Evolutionary conservation across 2,113 vertebrate species (phyloP).

Genomic region (Rissa tridactyla): DNA sequence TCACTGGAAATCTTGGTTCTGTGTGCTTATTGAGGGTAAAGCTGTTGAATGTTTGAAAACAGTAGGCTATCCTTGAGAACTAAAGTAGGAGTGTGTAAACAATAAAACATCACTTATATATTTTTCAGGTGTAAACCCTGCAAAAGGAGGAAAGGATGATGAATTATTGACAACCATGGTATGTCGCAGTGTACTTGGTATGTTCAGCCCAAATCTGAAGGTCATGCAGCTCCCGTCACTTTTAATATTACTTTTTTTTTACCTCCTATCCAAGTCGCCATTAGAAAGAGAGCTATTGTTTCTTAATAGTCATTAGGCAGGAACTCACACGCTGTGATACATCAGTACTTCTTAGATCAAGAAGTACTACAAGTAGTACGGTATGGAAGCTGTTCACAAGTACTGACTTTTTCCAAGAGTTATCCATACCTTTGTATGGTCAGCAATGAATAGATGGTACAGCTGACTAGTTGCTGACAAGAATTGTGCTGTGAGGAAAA

Average conservation of each 20-base stretch:
- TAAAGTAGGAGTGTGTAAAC: neutral
- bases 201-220: neutral
- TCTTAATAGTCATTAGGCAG: neutral
- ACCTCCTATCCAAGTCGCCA: neutral
- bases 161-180: constrained; percentile 92
- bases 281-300: neutral
- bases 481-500: neutral
- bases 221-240: neutral
- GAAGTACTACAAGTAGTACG: neutral
- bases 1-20: neutral
- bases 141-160: constrained; percentile 83
- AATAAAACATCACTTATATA: neutral
- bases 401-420: neutral
- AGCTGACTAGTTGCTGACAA: neutral
- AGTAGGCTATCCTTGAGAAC: neutral
- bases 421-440: neutral
- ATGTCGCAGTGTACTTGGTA: constrained; percentile 16
- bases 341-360: neutral
- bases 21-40: neutral
- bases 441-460: neutral
- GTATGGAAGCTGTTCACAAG: neutral
- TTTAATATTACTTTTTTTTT: neutral
- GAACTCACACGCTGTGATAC: neutral
- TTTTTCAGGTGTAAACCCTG: constrained; percentile 79
- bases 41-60: neutral